These are phyloP conservation scores for Clarias laeviceps DNA, from an alignment of 2,797 vertebrate genomes.

Conservation along the genomic window DNA sequence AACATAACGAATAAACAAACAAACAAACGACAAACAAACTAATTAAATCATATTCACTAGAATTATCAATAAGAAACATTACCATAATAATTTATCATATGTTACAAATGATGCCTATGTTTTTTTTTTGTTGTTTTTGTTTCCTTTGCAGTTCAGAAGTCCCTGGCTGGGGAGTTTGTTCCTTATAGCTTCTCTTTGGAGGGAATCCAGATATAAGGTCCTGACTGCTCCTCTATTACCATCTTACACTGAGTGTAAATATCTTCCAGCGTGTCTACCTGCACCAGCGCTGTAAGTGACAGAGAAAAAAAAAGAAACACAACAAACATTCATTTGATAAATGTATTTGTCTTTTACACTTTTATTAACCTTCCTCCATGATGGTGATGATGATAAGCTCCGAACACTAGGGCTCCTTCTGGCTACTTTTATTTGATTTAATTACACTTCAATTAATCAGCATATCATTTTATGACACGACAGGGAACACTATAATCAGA, in stretches of 20 bases:
- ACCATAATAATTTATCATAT: conserved; percentile 74
- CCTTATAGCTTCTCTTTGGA: conserved; percentile 98
- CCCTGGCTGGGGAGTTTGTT: conserved; percentile 70
- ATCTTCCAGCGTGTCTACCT: conserved; percentile 97
- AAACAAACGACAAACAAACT: conserved; percentile 80
- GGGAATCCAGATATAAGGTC: conserved; percentile 98
- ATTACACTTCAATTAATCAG: not conserved
- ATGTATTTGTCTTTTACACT: not conserved
- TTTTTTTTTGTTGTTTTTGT: conserved; percentile 66
- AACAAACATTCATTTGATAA: not conserved
- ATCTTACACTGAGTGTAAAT: conserved; percentile 98
- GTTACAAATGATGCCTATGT: conserved; percentile 83
- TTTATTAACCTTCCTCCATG: not conserved
- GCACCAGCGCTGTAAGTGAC: conserved; percentile 88
- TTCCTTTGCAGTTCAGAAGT: conserved; percentile 76
- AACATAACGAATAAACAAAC: conserved; percentile 75
- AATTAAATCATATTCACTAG: conserved; percentile 77
- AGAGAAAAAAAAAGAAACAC: conserved; percentile 49
- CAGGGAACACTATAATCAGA: not conserved
- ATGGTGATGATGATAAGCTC: not conserved
- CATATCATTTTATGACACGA: not conserved
- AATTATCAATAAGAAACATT: conserved; percentile 71
- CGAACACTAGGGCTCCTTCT: not conserved
- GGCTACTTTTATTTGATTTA: not conserved
- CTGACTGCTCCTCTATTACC: conserved; percentile 98